Percentiles rank a stretch among this genome's conserved stretches.
Conservation (phyloP, 2,797 vertebrate species). For the Margarornis squamiger region DNA sequence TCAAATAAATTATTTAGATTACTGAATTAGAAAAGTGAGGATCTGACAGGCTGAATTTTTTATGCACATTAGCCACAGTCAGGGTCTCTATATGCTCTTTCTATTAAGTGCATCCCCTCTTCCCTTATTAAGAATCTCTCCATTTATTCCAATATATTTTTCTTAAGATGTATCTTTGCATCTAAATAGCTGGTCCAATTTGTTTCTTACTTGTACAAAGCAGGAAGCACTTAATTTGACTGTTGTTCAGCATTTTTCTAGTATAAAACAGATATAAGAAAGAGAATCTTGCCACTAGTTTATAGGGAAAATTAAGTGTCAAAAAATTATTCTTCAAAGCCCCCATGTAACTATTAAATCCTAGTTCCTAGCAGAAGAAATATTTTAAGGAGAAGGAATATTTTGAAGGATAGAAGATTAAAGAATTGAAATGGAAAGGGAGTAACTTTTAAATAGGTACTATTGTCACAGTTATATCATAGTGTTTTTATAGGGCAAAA, state of each 20-base stretch:
- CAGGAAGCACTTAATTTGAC: background rate
- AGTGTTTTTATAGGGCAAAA: background rate
- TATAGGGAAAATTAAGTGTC: background rate
- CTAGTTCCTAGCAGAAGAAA: background rate
- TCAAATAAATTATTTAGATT: conserved; percentile 90
- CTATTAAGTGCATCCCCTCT: conserved; percentile 77
- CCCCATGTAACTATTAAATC: background rate
- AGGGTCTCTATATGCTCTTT: conserved; percentile 78
- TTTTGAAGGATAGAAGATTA: background rate
- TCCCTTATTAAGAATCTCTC: conserved; percentile 76
- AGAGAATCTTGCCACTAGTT: background rate
- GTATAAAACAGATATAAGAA: background rate
- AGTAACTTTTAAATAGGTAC: background rate
- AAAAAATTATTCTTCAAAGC: background rate
- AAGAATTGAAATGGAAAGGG: background rate
- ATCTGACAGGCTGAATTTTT: conserved; percentile 88
- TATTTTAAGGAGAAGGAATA: background rate
- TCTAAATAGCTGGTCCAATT: conserved; percentile 61
- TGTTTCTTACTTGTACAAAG: conserved; percentile 3
- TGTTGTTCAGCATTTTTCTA: background rate
- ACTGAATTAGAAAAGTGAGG: conserved; percentile 88
- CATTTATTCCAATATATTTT: conserved; percentile 66
- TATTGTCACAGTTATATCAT: background rate
- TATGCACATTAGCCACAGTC: conserved; percentile 85
- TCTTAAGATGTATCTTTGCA: conserved; percentile 66